A percentile compares a stretch with the other conserved stretches of the same genome.
phyloP scores from a whole-genome alignment of 2,113 vertebrate species.

The Thymallus thymallus region DNA sequence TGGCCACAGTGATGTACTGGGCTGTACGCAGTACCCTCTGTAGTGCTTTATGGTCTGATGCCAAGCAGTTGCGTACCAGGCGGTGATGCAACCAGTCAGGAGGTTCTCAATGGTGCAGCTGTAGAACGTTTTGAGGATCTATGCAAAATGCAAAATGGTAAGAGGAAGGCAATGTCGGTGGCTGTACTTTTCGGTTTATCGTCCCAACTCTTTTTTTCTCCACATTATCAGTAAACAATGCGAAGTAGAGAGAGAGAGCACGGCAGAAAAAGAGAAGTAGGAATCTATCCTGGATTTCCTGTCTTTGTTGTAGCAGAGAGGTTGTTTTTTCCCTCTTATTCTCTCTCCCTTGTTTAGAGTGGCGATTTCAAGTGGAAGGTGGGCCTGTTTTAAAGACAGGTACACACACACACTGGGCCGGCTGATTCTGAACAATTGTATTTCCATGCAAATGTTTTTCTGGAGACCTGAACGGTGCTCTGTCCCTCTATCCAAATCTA shows the following conservation, averaged over 20 bases:
- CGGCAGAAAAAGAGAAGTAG: slow-evolving; percentile 68
- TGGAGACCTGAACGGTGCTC: slow-evolving; percentile 35
- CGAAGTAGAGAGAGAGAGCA: slow-evolving; percentile 53
- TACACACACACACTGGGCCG: not conserved
- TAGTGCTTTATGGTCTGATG: no score
- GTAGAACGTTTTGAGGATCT: no score
- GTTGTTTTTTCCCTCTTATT: slow-evolving; percentile 63
- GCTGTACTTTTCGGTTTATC: slow-evolving; percentile 66
- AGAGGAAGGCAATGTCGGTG: not conserved
- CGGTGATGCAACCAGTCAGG: no score
- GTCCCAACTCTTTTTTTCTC: slow-evolving; percentile 75
- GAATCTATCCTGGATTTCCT: slow-evolving; percentile 73
- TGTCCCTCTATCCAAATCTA: slow-evolving; percentile 39
- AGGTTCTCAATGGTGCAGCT: no score
- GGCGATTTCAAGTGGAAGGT: slow-evolving; percentile 53
- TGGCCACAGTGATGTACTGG: no score
- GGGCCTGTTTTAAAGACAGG: slow-evolving; percentile 40
- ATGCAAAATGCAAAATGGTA: no score
- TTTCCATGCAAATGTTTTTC: slow-evolving; percentile 37
- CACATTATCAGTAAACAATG: slow-evolving; percentile 66
- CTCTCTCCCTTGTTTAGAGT: slow-evolving; percentile 68
- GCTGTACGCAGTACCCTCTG: no score
- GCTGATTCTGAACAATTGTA: slow-evolving; percentile 23
- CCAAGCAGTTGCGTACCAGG: no score
- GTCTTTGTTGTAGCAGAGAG: slow-evolving; percentile 67